Evolutionary conservation across 2,113 vertebrate genomes (phyloP), one percentile per base, ranked within the genome.

Genomic region (Solenodon paradoxus): DNA sequence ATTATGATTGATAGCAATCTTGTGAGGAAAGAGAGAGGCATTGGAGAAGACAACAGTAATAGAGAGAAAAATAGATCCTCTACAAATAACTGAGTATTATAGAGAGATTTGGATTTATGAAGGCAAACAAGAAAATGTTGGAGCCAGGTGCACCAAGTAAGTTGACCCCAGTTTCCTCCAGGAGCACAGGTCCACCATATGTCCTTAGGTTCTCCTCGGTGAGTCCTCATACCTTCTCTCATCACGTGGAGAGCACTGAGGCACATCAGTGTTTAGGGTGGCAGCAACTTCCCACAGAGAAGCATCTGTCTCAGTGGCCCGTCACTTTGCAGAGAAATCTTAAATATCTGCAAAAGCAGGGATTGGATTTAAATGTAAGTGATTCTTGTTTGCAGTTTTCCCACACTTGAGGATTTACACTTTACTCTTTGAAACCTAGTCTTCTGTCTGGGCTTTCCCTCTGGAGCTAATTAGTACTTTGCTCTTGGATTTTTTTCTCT

Each of bases 401-500:
- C 38, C 8, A n/a, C 72, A 4, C 64, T 49, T 77, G 42, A 90
- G 53, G 24, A 59, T 92, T 88, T 88, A 35, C 1, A 55, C 3
- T 63, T 32, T 74, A 63, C 35, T 4, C n/a, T 95, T 90, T 75
- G 66, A 91, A 95, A 86, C 30, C 6, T 53, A 10, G 0, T 53
- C 9, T 64, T 89, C 22, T 61, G 59, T 74, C 28, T 49, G 20
- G 35, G 47, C 1, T 51, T 22, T 87, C 53, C 35, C 84, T 32
- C 0, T 72, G 53, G 83, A 92, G 20, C 55, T 57, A 57, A 72
- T 81, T 84, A 88, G 61, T 74, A 63, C 30, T 92, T 87, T 57
- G 5, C 51, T 71, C 13, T 89, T 77, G 57, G 24, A 45, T 85
- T 72, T 81, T 86, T 40, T 61, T 42, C 40, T 61, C 8, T 55